Base-by-base conservation (phyloP, 2,888 invertebrate species). In the Stenotaenia linearis region DNA sequence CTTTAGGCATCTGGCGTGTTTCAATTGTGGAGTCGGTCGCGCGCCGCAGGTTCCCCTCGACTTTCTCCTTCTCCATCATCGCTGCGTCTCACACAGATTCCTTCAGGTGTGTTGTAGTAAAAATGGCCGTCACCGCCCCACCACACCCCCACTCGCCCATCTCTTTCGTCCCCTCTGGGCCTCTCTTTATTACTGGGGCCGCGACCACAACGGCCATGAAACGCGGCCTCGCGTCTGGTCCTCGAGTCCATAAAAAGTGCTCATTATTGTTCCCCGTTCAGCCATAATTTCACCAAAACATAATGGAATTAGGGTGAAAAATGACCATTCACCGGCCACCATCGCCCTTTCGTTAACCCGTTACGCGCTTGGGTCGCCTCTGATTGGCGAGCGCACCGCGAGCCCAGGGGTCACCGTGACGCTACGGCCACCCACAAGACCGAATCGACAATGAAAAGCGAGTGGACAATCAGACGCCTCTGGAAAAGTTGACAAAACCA, bases 301-400 rank as follows among this genome's bases (percentile, higher is more conserved):
- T 78, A 78, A 78, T 78, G 78, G 78, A 78, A 78, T 78, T 78
- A 78, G 78, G 78, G 78, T 78, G 78, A 78, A 78, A 78, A 78
- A 78, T 78, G 78, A 78, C 78, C 78, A 77, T 77, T 77, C 77
- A 77, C 28, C 77, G 77, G 32, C 37, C 75, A 75, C 75, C 77
- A 23, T 45, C 23, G 77, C 37, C 77, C 77, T 35, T 45, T 77
- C 37, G 77, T 77, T 45, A 37, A 45, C 77, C 77, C 77, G 77
- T 77, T 77, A 40, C 69, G 69, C 69, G 69, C 69, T 69, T 4
- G 69, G 69, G 69, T 69, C 28, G 69, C 28, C 69, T 69, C 69
- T 69, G 69, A 69, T 69, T 69, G 69, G 69, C 15, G 69, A 69
- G 69, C 69, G 69, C 28, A 69, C 25, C 69, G 28, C 69, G 69